A percentile compares a stretch with the other conserved stretches of the same genome.
phyloP scores from a whole-genome alignment of 1,140 invertebrate species.

The Achatina immaculata region DNA sequence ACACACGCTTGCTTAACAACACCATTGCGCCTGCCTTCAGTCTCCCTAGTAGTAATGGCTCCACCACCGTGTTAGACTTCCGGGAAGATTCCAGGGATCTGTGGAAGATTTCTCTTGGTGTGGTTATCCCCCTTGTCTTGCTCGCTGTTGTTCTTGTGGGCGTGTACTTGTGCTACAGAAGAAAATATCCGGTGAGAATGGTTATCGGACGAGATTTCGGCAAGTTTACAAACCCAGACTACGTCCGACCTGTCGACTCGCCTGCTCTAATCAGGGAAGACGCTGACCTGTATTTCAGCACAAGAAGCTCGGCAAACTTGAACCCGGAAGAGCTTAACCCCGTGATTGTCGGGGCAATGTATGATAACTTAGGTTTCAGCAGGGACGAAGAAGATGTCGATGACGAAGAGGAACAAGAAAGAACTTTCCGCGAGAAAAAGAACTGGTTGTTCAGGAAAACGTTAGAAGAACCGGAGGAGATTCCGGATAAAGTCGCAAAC shows the following conservation, averaged over 20 bases:
- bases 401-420: constrained; percentile 42
- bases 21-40: too few species aligned
- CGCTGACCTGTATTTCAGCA: constrained; percentile 39
- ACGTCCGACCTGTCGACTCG: constrained; percentile 45
- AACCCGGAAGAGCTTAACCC: not conserved
- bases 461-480: not conserved
- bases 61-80: not conserved
- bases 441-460: constrained; percentile 37
- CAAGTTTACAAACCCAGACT: constrained; percentile 69
- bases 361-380: constrained; percentile 23
- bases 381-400: constrained; percentile 12
- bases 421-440: constrained; percentile 34
- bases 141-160: constrained; percentile 28
- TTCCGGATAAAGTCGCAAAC: not conserved
- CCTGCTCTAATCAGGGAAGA: constrained; percentile 46
- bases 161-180: constrained; percentile 56
- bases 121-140: constrained; percentile 43
- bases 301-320: constrained; percentile 11
- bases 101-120: constrained; percentile 40
- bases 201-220: constrained; percentile 67
- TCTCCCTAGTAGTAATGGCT: too few species aligned
- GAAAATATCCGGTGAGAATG: constrained; percentile 67
- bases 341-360: not conserved
- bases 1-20: too few species aligned
- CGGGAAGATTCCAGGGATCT: constrained; percentile 18